Evolutionary conservation across 2,113 vertebrate species (phyloP).

Genomic region (Nothoprocta perdicaria): DNA sequence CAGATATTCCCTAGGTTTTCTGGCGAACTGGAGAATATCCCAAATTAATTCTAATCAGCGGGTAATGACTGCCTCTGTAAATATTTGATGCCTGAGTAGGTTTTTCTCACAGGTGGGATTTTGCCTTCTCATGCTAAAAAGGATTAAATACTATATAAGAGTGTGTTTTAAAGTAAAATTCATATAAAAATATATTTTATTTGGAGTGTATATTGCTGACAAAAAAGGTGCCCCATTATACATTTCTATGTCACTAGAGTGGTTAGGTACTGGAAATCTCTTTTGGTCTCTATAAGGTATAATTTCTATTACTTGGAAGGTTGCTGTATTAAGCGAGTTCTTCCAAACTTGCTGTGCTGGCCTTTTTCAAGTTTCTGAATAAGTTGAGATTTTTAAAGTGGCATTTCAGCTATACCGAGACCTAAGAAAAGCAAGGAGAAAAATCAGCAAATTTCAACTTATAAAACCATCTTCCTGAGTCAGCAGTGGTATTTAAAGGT

Average conservation of each 20-base stretch:
- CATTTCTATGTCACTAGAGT: neutral
- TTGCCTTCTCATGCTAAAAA: neutral
- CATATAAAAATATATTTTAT: neutral
- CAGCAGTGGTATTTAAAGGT: neutral
- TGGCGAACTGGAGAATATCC: neutral
- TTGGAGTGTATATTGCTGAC: neutral
- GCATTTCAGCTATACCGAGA: neutral
- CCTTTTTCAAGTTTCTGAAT: neutral
- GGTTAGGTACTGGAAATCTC: neutral
- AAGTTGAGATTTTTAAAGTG: neutral
- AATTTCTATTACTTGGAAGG: neutral
- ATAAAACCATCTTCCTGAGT: neutral
- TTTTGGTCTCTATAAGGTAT: neutral
- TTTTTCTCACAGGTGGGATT: neutral
- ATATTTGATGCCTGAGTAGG: neutral
- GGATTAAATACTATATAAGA: neutral
- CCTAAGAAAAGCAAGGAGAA: neutral
- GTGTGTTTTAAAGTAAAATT: neutral
- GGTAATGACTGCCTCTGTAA: neutral
- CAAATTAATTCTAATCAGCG: neutral
- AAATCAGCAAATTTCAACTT: neutral
- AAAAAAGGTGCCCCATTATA: neutral
- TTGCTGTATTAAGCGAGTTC: neutral
- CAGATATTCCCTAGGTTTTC: neutral
- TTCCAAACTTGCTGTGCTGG: neutral